Percentiles rank a stretch among this genome's conserved stretches.
These are phyloP conservation scores for Nothura maculosa DNA, from an alignment of 2,797 vertebrate species.

Conservation along the genomic window DNA sequence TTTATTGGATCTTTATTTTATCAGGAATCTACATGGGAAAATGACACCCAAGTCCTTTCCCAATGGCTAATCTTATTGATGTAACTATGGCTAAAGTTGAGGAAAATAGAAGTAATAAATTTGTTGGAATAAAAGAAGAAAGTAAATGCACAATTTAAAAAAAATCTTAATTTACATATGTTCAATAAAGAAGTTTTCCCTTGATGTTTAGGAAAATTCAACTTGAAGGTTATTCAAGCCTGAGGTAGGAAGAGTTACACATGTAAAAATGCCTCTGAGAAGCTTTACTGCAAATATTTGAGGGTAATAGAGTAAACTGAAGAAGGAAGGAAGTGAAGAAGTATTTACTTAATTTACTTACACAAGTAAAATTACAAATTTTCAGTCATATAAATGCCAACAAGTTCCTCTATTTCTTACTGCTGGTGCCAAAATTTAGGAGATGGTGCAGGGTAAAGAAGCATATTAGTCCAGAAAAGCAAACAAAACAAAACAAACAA, in stretches of 20 bases:
- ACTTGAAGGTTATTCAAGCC: background rate
- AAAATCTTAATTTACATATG: background rate
- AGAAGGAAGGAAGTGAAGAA: background rate
- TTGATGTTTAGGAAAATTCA: background rate
- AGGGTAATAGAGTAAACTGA: background rate
- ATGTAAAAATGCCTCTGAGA: background rate
- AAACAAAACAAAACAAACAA: no score
- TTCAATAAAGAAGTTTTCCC: background rate
- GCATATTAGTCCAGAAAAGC: background rate
- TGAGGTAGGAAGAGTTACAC: background rate
- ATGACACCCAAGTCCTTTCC: background rate
- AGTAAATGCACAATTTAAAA: background rate
- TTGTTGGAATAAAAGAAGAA: background rate
- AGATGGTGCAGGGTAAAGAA: background rate
- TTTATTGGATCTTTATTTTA: background rate
- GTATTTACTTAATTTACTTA: no score
- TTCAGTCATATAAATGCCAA: background rate
- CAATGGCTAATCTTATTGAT: background rate
- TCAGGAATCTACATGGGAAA: background rate
- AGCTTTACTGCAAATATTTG: background rate
- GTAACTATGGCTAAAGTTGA: background rate
- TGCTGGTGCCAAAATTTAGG: background rate
- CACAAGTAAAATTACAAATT: background rate
- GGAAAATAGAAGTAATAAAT: background rate
- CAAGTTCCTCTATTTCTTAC: background rate